Conservation (phyloP, 2,888 invertebrate genomes). For the Hyposoter dolosus region DNA sequence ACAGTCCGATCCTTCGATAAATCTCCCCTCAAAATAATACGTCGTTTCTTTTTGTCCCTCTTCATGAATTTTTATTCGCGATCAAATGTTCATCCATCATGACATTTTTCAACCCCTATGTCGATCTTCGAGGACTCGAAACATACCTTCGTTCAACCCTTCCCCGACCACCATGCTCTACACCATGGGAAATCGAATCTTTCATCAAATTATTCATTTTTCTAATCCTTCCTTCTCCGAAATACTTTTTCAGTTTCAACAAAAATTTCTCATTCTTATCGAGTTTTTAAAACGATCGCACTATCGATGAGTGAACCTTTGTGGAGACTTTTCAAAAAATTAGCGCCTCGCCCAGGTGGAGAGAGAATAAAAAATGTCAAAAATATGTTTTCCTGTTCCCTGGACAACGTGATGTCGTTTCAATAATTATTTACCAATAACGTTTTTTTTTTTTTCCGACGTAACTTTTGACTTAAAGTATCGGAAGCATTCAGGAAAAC, state of each 20-base stretch:
- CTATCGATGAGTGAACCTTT: background rate
- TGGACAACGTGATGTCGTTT: background rate
- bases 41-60: background rate
- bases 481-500: too few relatives aligned
- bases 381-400: background rate
- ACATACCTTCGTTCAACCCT: background rate
- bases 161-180: background rate
- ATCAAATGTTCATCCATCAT: conserved; percentile 26
- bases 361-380: background rate
- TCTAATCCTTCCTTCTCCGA: background rate
- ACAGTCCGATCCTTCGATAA: conserved; percentile 55
- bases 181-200: background rate
- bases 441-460: background rate
- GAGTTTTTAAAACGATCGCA: background rate
- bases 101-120: conserved; percentile 23
- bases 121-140: background rate
- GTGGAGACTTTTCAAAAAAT: background rate
- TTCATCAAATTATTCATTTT: conserved; percentile 4
- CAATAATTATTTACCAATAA: background rate
- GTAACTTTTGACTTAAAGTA: background rate
- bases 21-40: conserved; percentile 7
- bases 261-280: background rate
- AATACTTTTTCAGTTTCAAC: background rate
- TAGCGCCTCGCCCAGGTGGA: background rate
- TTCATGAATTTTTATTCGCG: conserved; percentile 26